Percentiles rank a stretch among this genome's conserved stretches.
Conservation (phyloP, 1,140 invertebrate species). For the Aleiodes sp. region DNA sequence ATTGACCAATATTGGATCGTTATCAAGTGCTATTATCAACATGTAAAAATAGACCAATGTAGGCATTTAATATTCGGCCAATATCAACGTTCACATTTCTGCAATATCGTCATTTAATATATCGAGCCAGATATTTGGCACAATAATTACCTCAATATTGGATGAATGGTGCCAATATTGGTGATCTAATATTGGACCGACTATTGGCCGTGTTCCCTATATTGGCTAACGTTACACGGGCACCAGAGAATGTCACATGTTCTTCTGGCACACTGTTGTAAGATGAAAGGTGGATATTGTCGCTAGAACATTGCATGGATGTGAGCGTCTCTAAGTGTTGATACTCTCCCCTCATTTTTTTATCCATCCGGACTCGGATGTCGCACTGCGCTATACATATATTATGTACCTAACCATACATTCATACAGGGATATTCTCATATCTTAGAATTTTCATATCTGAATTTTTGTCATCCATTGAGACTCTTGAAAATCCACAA, state of each 20-base stretch:
- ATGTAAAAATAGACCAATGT: no score
- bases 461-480: not conserved
- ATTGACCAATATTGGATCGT: no score
- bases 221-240: not conserved
- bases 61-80: no score
- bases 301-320: conserved; percentile 27
- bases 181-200: no score
- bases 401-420: not conserved
- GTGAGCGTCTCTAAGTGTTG: conserved; percentile 34
- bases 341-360: conserved; percentile 26
- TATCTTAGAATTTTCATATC: conserved; percentile 14
- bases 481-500: conserved; percentile 25
- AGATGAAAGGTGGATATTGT: conserved; percentile 14
- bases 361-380: not conserved
- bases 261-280: not conserved
- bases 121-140: no score
- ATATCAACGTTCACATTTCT: no score
- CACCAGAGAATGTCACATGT: not conserved
- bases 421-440: not conserved
- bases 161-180: no score
- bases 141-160: no score
- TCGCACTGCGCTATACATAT: conserved; percentile 19
- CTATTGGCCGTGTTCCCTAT: not conserved
- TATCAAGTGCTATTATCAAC: no score
- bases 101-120: no score